Conservation (phyloP, 2,113 vertebrate species). For the Puma concolor region DNA sequence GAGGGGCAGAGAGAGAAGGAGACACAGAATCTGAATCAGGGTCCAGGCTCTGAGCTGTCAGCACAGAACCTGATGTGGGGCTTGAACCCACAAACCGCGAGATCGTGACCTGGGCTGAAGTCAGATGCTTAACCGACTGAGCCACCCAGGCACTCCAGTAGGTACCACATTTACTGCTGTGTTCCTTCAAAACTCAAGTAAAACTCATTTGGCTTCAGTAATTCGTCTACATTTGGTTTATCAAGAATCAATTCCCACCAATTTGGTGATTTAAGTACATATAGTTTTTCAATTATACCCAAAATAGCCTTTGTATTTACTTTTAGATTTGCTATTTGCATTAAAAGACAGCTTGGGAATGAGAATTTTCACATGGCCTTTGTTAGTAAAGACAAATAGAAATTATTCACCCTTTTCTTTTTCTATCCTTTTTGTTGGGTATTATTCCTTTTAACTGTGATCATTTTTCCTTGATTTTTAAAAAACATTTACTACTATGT, state of each 20-base stretch:
- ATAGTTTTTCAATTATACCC: background rate
- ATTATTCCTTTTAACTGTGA: background rate
- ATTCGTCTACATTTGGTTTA: slow-evolving; percentile 5
- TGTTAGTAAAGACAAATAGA: slow-evolving; percentile 30
- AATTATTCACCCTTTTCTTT: background rate
- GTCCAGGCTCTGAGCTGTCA: too few relatives aligned
- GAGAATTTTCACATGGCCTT: background rate
- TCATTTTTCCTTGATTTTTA: background rate
- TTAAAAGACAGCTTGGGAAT: background rate
- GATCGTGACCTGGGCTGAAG: too few relatives aligned
- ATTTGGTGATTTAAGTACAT: background rate
- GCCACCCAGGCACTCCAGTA: background rate
- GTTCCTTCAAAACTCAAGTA: slow-evolving; percentile 20
- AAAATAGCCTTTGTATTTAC: background rate
- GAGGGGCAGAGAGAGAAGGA: too few relatives aligned
- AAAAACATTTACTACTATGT: background rate
- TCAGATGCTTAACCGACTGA: too few relatives aligned
- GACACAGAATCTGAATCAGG: too few relatives aligned
- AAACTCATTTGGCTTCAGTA: background rate
- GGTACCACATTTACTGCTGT: background rate
- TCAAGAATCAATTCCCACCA: slow-evolving; percentile 9
- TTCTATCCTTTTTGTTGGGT: background rate
- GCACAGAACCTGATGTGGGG: too few relatives aligned
- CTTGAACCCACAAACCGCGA: too few relatives aligned
- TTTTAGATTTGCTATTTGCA: background rate